Conservation (phyloP, 1,140 invertebrate species). For the Lutraria rhynchaena region DNA sequence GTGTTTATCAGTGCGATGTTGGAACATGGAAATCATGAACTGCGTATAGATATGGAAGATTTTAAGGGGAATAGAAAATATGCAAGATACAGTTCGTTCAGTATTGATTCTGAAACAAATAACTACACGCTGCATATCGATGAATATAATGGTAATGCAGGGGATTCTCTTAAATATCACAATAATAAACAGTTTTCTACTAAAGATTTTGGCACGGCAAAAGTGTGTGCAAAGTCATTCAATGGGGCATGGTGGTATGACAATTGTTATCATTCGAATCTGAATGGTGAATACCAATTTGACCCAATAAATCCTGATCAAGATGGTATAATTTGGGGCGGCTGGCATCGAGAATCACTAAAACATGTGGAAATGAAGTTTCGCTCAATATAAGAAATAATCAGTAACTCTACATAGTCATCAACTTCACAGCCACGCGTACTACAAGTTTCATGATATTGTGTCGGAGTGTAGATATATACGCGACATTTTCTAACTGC, state of each 20-base stretch:
- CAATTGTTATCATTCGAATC: slow-evolving; percentile 38
- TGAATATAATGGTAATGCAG: slow-evolving; percentile 48
- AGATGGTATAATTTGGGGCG: not conserved
- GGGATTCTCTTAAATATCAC: slow-evolving; percentile 66
- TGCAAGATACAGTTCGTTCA: slow-evolving; percentile 44
- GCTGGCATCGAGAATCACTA: not conserved
- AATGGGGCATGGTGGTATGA: slow-evolving; percentile 56
- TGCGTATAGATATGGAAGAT: slow-evolving; percentile 60
- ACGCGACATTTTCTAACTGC: too few relatives aligned
- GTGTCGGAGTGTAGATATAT: too few relatives aligned
- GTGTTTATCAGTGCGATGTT: slow-evolving; percentile 40
- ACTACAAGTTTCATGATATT: too few relatives aligned
- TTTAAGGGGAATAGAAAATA: slow-evolving; percentile 4
- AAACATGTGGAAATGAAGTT: too few relatives aligned
- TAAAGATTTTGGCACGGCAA: slow-evolving; percentile 25
- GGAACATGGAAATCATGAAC: slow-evolving; percentile 83
- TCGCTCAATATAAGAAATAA: too few relatives aligned
- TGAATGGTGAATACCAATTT: slow-evolving; percentile 48
- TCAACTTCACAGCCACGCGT: too few relatives aligned
- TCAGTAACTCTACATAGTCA: too few relatives aligned
- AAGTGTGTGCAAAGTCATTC: slow-evolving; percentile 34
- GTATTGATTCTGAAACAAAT: slow-evolving; percentile 4
- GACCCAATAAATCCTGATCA: too few relatives aligned
- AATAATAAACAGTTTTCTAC: slow-evolving; percentile 52
- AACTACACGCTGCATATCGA: slow-evolving; percentile 25